A percentile compares a stretch with the other conserved stretches of the same genome.
phyloP scores from a whole-genome alignment of 2,888 invertebrate species.

The Eilema griseolum region DNA sequence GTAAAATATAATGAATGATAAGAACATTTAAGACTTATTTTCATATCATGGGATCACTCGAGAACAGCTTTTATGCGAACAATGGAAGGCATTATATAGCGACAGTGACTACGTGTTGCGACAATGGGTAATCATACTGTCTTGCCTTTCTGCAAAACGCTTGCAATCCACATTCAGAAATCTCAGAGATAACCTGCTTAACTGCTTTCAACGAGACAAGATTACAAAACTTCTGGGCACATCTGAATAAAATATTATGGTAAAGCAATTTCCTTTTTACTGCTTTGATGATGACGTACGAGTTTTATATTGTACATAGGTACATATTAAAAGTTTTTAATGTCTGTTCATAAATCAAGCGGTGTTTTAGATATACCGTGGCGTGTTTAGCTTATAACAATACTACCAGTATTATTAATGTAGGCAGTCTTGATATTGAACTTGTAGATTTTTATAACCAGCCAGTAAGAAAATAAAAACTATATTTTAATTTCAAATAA shows the following conservation, averaged over 20 bases:
- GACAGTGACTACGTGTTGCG: slow-evolving; percentile 26
- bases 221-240: neutral
- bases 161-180: slow-evolving; percentile 3
- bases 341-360: neutral
- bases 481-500: neutral
- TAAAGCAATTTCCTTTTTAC: slow-evolving; percentile 5
- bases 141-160: slow-evolving; percentile 19
- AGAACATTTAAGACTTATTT: slow-evolving; percentile 16
- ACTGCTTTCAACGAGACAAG: slow-evolving; percentile 3
- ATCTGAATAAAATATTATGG: slow-evolving; percentile 4
- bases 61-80: slow-evolving; percentile 46
- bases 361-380: neutral
- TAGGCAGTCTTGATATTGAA: neutral
- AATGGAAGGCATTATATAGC: slow-evolving; percentile 42
- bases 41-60: slow-evolving; percentile 14
- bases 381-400: neutral
- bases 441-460: neutral
- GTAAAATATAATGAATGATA: slow-evolving; percentile 17
- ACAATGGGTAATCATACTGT: slow-evolving; percentile 57
- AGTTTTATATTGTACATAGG: neutral
- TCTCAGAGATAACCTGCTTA: neutral
- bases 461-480: neutral
- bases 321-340: neutral
- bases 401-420: neutral
- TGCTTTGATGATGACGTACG: neutral